phyloP scores from a whole-genome alignment of 2,113 vertebrate genomes.

The Martes martes region DNA sequence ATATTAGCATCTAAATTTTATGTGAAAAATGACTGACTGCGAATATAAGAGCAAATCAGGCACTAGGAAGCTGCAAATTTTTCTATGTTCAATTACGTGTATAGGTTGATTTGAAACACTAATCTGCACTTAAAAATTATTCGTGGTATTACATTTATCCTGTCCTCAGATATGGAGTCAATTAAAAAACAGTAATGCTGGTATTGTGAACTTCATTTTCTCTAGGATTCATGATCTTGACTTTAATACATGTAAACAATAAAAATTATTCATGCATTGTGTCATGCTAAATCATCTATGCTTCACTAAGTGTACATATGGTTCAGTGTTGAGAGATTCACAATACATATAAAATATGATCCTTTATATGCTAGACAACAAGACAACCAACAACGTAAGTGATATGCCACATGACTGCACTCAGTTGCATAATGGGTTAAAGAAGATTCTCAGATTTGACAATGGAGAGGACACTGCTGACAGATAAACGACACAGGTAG shows the following conservation, averaged over 20 bases:
- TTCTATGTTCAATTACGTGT: background rate
- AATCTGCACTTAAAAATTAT: background rate
- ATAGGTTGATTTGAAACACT: background rate
- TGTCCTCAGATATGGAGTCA: background rate
- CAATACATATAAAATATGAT: background rate
- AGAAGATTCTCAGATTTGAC: background rate
- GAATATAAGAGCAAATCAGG: background rate
- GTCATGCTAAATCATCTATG: background rate
- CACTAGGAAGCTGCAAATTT: background rate
- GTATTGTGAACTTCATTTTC: background rate
- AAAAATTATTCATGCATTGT: background rate
- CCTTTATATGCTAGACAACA: background rate
- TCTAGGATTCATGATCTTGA: background rate
- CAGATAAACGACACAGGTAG: background rate
- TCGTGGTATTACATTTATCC: background rate
- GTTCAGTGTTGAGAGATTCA: background rate
- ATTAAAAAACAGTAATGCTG: background rate
- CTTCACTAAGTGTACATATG: background rate
- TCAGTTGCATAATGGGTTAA: background rate
- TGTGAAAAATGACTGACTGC: background rate
- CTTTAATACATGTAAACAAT: background rate
- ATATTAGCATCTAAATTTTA: background rate
- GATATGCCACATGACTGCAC: background rate
- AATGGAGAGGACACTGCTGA: background rate
- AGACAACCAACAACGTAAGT: background rate